phyloP scores from a whole-genome alignment of 2,888 invertebrate species.

The Platypus cylindrus region DNA sequence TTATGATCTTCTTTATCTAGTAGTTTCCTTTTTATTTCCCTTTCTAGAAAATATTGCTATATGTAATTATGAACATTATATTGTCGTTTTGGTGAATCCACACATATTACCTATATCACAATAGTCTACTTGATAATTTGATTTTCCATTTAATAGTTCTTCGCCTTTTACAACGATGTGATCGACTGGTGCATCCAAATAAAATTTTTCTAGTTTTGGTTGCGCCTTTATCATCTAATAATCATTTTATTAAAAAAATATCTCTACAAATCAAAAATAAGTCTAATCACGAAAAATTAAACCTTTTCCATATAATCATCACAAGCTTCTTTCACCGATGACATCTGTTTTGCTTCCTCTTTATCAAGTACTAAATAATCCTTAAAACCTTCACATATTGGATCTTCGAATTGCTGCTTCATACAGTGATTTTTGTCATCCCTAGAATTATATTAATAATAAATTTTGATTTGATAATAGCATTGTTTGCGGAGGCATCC shows the following conservation, averaged over 20 bases:
- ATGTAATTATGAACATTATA: not conserved
- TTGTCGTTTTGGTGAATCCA: not conserved
- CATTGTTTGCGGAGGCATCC: no score
- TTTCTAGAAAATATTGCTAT: conserved; percentile 12
- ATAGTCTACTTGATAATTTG: conserved; percentile 21
- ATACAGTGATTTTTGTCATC: not conserved
- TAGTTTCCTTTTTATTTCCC: conserved; percentile 17
- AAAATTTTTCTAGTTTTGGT: conserved; percentile 16
- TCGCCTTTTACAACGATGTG: conserved; percentile 16
- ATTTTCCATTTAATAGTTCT: conserved; percentile 17
- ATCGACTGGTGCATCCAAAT: conserved; percentile 19
- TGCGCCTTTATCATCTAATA: conserved; percentile 17
- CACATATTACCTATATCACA: conserved; percentile 22
- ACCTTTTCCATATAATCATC: conserved; percentile 21
- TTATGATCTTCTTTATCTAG: conserved; percentile 10
- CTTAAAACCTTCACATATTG: conserved; percentile 19
- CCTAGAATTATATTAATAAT: no score
- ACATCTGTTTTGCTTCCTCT: conserved; percentile 10
- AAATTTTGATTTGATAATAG: no score
- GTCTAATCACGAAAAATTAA: not conserved
- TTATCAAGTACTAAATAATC: conserved; percentile 19
- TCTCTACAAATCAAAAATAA: not conserved
- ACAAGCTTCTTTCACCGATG: conserved; percentile 16
- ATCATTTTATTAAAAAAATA: not conserved
- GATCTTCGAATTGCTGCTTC: conserved; percentile 21